Evolutionary conservation across 2,888 invertebrate species (phyloP).

Genomic region (Megalurothrips usitatus): DNA sequence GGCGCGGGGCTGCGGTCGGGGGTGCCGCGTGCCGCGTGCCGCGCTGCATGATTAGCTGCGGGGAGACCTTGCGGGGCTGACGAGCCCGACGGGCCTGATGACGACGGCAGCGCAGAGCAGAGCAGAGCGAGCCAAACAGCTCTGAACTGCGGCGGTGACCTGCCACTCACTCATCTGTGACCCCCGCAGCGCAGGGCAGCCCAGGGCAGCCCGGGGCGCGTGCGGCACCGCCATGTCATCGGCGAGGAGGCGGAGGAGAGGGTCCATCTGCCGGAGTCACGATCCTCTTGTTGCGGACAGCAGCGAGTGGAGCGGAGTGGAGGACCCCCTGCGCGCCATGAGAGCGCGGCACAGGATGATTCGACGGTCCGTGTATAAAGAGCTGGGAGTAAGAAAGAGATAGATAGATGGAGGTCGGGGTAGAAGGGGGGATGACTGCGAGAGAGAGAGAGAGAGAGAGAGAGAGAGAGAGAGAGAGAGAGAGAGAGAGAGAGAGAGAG

Average conservation of each 20-base stretch:
- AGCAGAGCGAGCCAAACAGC: neutral
- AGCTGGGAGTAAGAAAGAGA: too few species aligned
- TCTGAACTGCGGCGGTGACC: neutral
- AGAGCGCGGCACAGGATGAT: neutral
- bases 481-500: too few species aligned
- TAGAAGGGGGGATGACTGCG: too few species aligned
- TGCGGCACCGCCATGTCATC: neutral
- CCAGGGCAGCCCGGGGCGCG: neutral
- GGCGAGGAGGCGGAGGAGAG: neutral
- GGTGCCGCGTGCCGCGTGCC: neutral
- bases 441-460: too few species aligned
- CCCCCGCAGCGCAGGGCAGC: neutral
- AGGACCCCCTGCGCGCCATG: neutral
- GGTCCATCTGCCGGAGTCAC: neutral
- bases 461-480: too few species aligned
- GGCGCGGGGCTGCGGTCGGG: neutral
- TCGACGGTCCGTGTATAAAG: neutral
- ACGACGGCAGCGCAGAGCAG: neutral
- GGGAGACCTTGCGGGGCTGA: neutral
- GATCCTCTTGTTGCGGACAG: neutral
- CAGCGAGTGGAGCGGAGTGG: too few species aligned
- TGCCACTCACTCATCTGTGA: neutral
- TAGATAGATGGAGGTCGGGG: too few species aligned
- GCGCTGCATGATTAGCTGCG: neutral
- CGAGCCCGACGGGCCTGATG: neutral